These are phyloP conservation scores for Boloria euphrosyne DNA, from an alignment of 2,888 invertebrate genomes.

Conservation along the genomic window DNA sequence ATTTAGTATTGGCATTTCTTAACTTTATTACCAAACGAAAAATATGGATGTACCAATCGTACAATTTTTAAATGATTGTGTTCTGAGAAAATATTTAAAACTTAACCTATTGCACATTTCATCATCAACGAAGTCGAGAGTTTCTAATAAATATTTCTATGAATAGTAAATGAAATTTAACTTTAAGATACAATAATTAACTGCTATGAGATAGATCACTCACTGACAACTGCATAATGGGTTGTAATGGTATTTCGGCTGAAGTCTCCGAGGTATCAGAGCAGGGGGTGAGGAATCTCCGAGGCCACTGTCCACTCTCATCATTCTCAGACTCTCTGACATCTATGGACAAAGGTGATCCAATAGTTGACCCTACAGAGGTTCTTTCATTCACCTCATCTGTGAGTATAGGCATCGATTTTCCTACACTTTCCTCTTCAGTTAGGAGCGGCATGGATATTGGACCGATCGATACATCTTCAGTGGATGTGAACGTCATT, in stretches of 20 bases:
- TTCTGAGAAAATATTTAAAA: slow-evolving; percentile 34
- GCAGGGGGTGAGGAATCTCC: slow-evolving; percentile 63
- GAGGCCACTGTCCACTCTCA: slow-evolving; percentile 59
- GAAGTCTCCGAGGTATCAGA: slow-evolving; percentile 70
- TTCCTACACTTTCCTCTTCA: slow-evolving; percentile 65
- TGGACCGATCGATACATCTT: slow-evolving; percentile 60
- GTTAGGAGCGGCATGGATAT: slow-evolving; percentile 84
- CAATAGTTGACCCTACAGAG: slow-evolving; percentile 57
- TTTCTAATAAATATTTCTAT: slow-evolving; percentile 36
- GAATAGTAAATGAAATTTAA: slow-evolving; percentile 19
- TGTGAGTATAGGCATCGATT: slow-evolving; percentile 74
- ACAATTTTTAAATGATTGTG: slow-evolving; percentile 13
- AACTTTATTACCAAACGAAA: slow-evolving; percentile 4
- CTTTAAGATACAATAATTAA: slow-evolving; percentile 44
- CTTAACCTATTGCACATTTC: slow-evolving; percentile 62
- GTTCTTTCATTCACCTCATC: slow-evolving; percentile 62
- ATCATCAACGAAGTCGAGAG: slow-evolving; percentile 18
- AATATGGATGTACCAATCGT: not conserved
- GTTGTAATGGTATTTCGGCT: slow-evolving; percentile 71
- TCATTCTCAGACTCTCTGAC: slow-evolving; percentile 59
- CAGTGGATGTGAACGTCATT: slow-evolving; percentile 58
- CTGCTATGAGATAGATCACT: slow-evolving; percentile 61
- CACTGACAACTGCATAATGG: slow-evolving; percentile 64
- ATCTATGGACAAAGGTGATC: slow-evolving; percentile 58
- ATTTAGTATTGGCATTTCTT: slow-evolving; percentile 13